phyloP scores from a whole-genome alignment of 2,888 invertebrate species.

The Alsophila aescularia region DNA sequence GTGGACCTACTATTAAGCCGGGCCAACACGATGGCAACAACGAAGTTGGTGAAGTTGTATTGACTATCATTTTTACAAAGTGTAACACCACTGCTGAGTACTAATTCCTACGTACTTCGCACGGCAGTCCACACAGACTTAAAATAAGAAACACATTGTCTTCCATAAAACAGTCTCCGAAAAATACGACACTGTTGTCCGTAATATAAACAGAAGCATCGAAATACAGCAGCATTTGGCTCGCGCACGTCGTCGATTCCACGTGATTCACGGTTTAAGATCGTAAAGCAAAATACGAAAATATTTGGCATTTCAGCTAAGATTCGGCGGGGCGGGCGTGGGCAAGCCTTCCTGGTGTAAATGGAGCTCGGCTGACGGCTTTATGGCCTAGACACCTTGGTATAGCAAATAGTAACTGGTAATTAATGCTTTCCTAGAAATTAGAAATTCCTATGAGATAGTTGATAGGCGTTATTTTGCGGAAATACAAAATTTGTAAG shows the following conservation, averaged over 20 bases:
- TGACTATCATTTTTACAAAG: too few relatives aligned
- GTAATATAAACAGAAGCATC: slow-evolving; percentile 14
- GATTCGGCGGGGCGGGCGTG: slow-evolving; percentile 5
- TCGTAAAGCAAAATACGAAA: slow-evolving; percentile 27
- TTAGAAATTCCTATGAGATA: too few relatives aligned
- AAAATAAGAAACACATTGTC: background rate
- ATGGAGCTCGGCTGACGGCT: background rate
- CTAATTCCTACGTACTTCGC: too few relatives aligned
- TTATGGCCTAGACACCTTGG: slow-evolving; percentile 4
- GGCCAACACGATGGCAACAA: too few relatives aligned
- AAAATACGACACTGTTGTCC: slow-evolving; percentile 18
- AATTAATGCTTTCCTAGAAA: background rate
- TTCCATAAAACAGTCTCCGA: background rate
- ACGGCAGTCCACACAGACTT: background rate
- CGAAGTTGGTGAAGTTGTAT: too few relatives aligned
- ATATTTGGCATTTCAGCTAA: slow-evolving; percentile 23
- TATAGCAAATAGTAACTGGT: background rate
- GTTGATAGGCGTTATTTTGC: too few relatives aligned
- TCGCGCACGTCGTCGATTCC: slow-evolving; percentile 10
- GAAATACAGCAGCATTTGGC: slow-evolving; percentile 22
- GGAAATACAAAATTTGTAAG: too few relatives aligned
- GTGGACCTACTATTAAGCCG: too few relatives aligned
- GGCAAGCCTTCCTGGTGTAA: slow-evolving; percentile 6
- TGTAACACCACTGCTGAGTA: too few relatives aligned
- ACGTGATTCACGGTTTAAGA: slow-evolving; percentile 29